Percentiles rank a stretch among this genome's conserved stretches.
These are phyloP conservation scores for Chloromyia formosa DNA, from an alignment of 2,888 invertebrate genomes.

Conservation along the genomic window DNA sequence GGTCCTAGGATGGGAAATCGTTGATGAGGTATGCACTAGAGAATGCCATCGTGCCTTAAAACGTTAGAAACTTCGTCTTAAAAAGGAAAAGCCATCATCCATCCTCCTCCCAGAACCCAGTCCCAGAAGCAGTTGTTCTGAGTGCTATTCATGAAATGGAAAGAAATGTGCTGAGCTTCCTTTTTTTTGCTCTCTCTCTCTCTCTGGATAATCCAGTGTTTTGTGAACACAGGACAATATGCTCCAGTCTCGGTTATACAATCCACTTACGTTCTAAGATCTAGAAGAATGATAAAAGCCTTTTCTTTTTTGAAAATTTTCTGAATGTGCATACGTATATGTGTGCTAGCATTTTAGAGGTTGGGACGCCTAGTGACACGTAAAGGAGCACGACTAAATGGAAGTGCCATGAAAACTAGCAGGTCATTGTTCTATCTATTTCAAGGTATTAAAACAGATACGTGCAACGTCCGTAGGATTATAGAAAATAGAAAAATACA, in stretches of 20 bases:
- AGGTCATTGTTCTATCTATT: no score
- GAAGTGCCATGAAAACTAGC: no score
- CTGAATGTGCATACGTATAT: background rate
- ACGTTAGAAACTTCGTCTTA: slow-evolving; percentile 35
- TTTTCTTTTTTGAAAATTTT: slow-evolving; percentile 18
- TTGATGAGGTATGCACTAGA: slow-evolving; percentile 24
- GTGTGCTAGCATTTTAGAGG: no score
- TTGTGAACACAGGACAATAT: slow-evolving; percentile 14
- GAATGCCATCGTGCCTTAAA: slow-evolving; percentile 37
- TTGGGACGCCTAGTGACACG: no score
- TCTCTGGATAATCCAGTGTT: slow-evolving; percentile 9
- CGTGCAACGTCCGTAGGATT: no score
- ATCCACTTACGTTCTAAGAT: slow-evolving; percentile 39
- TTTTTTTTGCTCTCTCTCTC: slow-evolving; percentile 10
- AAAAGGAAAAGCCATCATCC: slow-evolving; percentile 10
- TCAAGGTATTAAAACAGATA: no score
- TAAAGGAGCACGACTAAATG: no score
- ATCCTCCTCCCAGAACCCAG: slow-evolving; percentile 4
- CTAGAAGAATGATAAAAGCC: slow-evolving; percentile 41
- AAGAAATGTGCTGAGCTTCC: slow-evolving; percentile 54
- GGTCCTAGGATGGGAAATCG: background rate
- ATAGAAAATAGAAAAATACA: no score
- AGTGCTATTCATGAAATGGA: slow-evolving; percentile 25
- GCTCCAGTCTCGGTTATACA: slow-evolving; percentile 1
- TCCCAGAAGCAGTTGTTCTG: background rate